A percentile compares a stretch with the other conserved stretches of the same genome.
These are phyloP conservation scores for Hecatera dysodea DNA, from an alignment of 2,888 invertebrate genomes.

Conservation along the genomic window DNA sequence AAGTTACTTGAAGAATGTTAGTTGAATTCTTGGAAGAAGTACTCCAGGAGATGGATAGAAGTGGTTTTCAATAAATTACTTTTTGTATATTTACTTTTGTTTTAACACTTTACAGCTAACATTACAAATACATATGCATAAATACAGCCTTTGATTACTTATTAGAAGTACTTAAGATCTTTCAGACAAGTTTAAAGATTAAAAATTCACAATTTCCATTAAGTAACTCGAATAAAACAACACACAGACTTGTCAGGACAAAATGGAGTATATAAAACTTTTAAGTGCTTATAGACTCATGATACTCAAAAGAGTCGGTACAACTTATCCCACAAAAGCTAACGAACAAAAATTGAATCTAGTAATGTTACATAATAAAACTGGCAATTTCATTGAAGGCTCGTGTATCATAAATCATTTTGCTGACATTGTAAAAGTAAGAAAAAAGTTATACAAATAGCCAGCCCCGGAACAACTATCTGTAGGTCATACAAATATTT, in stretches of 20 bases:
- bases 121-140: no score
- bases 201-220: not conserved
- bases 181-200: not conserved
- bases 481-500: no score
- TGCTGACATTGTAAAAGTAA: constrained; percentile 24
- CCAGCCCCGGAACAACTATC: no score
- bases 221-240: not conserved
- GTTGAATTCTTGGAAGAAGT: no score
- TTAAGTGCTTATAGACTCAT: not conserved
- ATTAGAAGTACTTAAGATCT: no score
- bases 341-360: constrained; percentile 34
- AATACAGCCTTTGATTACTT: no score
- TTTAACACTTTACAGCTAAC: no score
- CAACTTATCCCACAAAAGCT: constrained; percentile 25
- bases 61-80: no score
- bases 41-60: no score
- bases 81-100: no score
- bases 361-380: constrained; percentile 40
- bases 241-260: not conserved
- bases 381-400: constrained; percentile 31
- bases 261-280: not conserved
- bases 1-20: no score
- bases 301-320: not conserved
- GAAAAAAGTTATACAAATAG: constrained; percentile 36
- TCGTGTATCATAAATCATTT: constrained; percentile 27